Conservation (phyloP, 1,140 invertebrate species). For the Coelopa frigida region DNA sequence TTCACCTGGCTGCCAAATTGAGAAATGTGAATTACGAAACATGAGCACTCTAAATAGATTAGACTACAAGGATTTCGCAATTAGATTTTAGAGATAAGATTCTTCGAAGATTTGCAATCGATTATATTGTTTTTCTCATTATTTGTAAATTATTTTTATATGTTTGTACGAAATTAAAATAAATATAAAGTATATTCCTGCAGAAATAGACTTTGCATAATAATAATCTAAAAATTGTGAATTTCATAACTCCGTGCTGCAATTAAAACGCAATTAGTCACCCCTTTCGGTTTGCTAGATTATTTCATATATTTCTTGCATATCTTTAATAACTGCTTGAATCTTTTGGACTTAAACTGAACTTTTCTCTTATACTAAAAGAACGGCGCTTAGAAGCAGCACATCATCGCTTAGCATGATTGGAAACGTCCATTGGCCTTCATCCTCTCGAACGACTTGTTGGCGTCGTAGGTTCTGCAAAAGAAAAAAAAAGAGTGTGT, state of each 20-base stretch:
- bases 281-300: too few relatives aligned
- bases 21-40: constrained; percentile 72
- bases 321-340: background rate
- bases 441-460: constrained; percentile 52
- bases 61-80: constrained; percentile 72
- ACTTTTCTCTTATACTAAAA: background rate
- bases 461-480: constrained; percentile 50
- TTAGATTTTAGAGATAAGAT: constrained; percentile 61
- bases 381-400: background rate
- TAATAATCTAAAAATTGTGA: too few relatives aligned
- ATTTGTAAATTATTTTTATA: constrained; percentile 1
- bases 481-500: constrained; percentile 11
- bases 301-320: constrained; percentile 1
- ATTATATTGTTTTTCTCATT: background rate
- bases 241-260: too few relatives aligned
- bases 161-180: too few relatives aligned
- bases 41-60: constrained; percentile 69
- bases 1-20: constrained; percentile 76
- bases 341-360: background rate
- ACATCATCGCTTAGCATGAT: constrained; percentile 25
- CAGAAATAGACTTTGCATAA: too few relatives aligned
- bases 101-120: background rate
- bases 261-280: too few relatives aligned
- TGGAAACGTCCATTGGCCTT: constrained; percentile 48
- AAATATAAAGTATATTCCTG: too few relatives aligned